These are phyloP conservation scores for Callipepla californica DNA, from an alignment of 2,113 vertebrate species.

Conservation along the genomic window DNA sequence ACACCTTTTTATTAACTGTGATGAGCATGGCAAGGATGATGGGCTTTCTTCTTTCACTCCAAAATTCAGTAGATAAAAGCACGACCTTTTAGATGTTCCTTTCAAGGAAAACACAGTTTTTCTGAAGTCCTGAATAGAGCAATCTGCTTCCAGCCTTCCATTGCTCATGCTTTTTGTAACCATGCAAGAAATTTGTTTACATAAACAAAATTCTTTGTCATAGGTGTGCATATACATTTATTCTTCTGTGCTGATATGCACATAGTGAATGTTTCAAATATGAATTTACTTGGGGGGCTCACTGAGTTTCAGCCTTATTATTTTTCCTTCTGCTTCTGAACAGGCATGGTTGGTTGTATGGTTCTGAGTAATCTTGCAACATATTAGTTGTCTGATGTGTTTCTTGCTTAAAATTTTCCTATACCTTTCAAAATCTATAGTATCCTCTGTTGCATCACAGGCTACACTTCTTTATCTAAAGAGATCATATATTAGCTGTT, in stretches of 20 bases:
- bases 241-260: neutral
- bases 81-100: neutral
- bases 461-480: neutral
- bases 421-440: neutral
- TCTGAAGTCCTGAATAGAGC: neutral
- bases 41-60: neutral
- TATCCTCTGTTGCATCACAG: neutral
- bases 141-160: neutral
- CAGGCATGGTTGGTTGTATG: fast-evolving
- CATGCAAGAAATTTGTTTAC: neutral
- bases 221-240: neutral
- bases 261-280: neutral
- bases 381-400: neutral
- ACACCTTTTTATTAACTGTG: neutral
- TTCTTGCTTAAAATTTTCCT: neutral
- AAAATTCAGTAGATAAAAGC: neutral
- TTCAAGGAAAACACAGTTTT: neutral
- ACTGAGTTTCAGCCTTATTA: neutral
- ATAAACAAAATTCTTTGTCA: neutral
- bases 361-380: neutral
- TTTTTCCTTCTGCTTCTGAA: neutral
- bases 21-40: neutral
- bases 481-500: neutral
- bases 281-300: neutral
- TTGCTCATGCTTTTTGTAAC: neutral